Evolutionary conservation across 2,797 vertebrate species (phyloP).

Genomic region (Karalla daura): DNA sequence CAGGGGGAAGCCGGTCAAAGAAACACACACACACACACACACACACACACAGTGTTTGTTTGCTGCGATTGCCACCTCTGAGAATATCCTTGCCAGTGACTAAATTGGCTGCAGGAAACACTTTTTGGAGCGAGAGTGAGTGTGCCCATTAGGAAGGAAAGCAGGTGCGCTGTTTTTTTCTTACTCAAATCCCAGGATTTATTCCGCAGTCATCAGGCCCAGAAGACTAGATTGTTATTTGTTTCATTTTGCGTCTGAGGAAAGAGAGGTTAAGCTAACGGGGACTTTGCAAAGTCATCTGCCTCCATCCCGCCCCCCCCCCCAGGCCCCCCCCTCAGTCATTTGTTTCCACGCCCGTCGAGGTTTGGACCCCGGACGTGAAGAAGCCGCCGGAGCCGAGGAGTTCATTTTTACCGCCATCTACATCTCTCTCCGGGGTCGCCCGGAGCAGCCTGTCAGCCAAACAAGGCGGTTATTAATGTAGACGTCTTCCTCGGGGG

Average conservation of each 20-base stretch:
- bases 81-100: conserved; percentile 64
- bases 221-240: conserved; percentile 63
- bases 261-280: conserved; percentile 40
- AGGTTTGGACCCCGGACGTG: conserved; percentile 46
- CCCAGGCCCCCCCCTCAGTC: conserved; percentile 29
- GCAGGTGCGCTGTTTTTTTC: conserved; percentile 73
- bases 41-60: conserved; percentile 55
- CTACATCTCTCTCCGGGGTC: conserved; percentile 47
- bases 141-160: conserved; percentile 72
- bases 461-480: conserved; percentile 62
- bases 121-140: conserved; percentile 54
- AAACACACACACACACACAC: conserved; percentile 45
- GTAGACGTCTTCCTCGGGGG: conserved; percentile 35
- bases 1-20: conserved; percentile 65
- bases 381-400: conserved; percentile 50
- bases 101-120: conserved; percentile 76
- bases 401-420: conserved; percentile 55
- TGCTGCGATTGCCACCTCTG: conserved; percentile 66
- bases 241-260: conserved; percentile 51
- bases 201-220: conserved; percentile 64
- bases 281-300: conserved; percentile 65
- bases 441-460: conserved; percentile 42
- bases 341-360: conserved; percentile 49
- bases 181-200: conserved; percentile 70
- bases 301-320: too few species aligned